Evolutionary conservation across 2,113 vertebrate genomes (phyloP).

Genomic region (Miniopterus natalensis): DNA sequence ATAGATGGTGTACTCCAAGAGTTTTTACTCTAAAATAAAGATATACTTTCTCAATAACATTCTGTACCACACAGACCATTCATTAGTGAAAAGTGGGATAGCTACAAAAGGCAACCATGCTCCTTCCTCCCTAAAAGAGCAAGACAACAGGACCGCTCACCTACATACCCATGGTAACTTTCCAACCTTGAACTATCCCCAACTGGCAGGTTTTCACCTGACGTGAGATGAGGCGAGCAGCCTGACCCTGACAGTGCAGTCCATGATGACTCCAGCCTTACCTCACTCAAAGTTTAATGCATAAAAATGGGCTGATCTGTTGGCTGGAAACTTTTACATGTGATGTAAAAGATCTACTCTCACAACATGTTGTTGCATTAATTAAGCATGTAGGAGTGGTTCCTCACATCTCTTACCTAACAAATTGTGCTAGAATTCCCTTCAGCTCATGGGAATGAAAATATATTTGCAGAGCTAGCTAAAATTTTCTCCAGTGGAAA

Average conservation of each 20-base stretch:
- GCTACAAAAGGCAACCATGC: background rate
- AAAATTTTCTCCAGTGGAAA: constrained; percentile 21
- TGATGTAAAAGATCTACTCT: constrained; percentile 43
- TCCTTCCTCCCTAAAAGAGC: constrained; percentile 2
- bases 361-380: background rate
- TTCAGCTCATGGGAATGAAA: constrained; percentile 52
- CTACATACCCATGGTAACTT: background rate
- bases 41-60: background rate
- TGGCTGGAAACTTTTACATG: constrained; percentile 19
- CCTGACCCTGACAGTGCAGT: constrained; percentile 7
- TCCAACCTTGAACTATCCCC: background rate
- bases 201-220: background rate
- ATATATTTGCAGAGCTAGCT: constrained; percentile 7
- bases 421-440: constrained; percentile 41
- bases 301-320: constrained; percentile 13
- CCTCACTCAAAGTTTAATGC: background rate
- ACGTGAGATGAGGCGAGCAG: background rate
- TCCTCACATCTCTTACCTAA: constrained; percentile 44
- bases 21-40: constrained; percentile 18
- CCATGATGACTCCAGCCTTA: background rate
- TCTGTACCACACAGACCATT: background rate
- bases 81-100: background rate
- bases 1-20: background rate
- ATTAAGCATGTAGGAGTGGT: background rate
- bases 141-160: background rate